Conservation (phyloP, 2,797 vertebrate genomes). For the Mus minutoides region DNA sequence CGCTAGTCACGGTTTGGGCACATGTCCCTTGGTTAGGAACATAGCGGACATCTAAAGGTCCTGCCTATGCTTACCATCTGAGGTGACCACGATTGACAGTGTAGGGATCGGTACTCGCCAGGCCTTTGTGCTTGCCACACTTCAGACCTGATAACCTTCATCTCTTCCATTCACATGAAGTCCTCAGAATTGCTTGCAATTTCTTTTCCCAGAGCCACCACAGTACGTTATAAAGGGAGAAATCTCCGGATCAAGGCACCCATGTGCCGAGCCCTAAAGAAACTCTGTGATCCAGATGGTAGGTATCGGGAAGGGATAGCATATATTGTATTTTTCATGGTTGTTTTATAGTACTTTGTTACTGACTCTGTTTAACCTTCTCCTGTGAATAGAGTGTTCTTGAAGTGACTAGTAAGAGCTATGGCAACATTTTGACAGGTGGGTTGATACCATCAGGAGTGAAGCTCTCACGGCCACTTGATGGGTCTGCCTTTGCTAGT, state of each 20-base stretch:
- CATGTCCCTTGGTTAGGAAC: not conserved
- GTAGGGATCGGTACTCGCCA: not conserved
- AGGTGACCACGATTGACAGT: not conserved
- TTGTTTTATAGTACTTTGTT: not conserved
- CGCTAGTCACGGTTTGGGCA: not conserved
- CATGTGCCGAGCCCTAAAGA: conserved; percentile 98
- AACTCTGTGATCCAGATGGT: conserved; percentile 99
- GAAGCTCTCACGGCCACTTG: rapidly evolving
- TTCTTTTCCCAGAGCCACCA: conserved; percentile 92
- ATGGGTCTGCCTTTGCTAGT: not conserved
- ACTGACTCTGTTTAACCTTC: not conserved
- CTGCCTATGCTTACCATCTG: not conserved
- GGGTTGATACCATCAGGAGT: rapidly evolving
- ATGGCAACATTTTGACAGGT: not conserved
- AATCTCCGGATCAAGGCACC: conserved; percentile 98
- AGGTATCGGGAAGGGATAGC: conserved; percentile 62
- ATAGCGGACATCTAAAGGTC: not conserved
- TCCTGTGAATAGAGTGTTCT: not conserved
- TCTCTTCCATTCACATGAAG: not conserved
- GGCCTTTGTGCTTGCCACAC: not conserved
- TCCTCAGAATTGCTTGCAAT: conserved; percentile 22
- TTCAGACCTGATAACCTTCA: not conserved
- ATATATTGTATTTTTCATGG: not conserved
- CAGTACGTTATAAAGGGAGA: conserved; percentile 97
- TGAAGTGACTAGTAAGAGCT: not conserved